These are phyloP conservation scores for Therioaphis trifolii DNA, from an alignment of 2,888 invertebrate genomes.

Conservation along the genomic window DNA sequence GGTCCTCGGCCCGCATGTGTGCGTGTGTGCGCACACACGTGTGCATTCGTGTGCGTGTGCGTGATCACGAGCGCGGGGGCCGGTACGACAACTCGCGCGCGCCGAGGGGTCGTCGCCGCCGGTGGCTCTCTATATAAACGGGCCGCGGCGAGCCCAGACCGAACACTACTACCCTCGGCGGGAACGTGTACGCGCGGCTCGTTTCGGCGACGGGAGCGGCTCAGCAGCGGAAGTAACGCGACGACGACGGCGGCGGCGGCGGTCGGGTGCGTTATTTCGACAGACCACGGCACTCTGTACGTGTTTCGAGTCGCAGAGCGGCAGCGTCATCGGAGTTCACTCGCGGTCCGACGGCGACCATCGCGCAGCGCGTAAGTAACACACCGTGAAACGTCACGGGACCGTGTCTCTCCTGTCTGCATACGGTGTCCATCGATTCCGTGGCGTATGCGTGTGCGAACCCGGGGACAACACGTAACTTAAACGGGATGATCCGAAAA, in stretches of 20 bases:
- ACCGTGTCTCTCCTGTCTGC: too few relatives aligned
- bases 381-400: too few relatives aligned
- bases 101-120: background rate
- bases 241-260: background rate
- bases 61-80: background rate
- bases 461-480: too few relatives aligned
- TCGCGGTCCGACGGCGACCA: background rate
- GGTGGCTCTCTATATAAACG: conserved; percentile 35
- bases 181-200: background rate
- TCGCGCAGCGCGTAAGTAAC: too few relatives aligned
- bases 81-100: background rate
- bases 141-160: background rate
- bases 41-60: background rate
- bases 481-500: too few relatives aligned
- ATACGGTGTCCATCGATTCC: too few relatives aligned
- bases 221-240: background rate
- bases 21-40: background rate
- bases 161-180: background rate
- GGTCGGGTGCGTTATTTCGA: background rate
- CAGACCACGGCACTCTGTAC: too few relatives aligned
- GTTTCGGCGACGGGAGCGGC: background rate
- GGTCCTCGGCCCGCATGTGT: too few relatives aligned
- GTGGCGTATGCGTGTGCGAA: too few relatives aligned
- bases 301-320: too few relatives aligned
- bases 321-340: too few relatives aligned